phyloP scores from a whole-genome alignment of 1,140 invertebrate genomes.

The Drosophila lowei region DNA sequence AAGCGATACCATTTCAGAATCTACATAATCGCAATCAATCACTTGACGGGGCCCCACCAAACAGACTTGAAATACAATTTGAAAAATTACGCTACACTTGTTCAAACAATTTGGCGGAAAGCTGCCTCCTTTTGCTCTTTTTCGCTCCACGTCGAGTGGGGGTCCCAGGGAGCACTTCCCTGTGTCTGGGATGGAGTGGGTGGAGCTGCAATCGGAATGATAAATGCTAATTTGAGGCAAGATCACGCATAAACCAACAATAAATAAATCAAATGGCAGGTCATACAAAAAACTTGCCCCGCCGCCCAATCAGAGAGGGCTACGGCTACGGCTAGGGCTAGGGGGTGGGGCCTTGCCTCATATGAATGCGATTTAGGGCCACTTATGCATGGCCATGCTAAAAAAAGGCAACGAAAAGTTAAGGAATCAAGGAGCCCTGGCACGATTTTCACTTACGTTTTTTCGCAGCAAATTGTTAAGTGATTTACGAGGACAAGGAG shows the following conservation, averaged over 20 bases:
- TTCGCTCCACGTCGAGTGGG: conserved; percentile 1
- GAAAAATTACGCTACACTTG: conserved; percentile 77
- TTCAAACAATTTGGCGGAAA: conserved; percentile 66
- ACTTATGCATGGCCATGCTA: conserved; percentile 80
- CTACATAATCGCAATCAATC: conserved; percentile 79
- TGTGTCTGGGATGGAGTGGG: conserved; percentile 7
- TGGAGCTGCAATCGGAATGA: conserved; percentile 60
- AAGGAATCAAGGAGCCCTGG: conserved; percentile 62
- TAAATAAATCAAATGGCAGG: conserved; percentile 81
- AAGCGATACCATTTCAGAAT: conserved; percentile 22
- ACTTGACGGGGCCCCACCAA: conserved; percentile 12
- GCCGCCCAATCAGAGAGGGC: background rate
- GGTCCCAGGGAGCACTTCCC: no score
- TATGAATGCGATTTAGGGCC: conserved; percentile 82
- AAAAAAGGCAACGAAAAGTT: conserved; percentile 63
- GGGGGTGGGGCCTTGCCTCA: conserved; percentile 41
- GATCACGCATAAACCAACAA: conserved; percentile 82
- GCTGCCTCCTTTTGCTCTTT: conserved; percentile 4
- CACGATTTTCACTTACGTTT: conserved; percentile 72
- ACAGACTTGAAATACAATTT: conserved; percentile 45
- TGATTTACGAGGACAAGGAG: conserved; percentile 83
- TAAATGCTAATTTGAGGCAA: conserved; percentile 82
- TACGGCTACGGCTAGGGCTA: no score
- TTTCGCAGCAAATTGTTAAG: conserved; percentile 81
- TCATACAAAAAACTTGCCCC: conserved; percentile 71